Percentiles rank a stretch among this genome's conserved stretches.
phyloP scores from a whole-genome alignment of 2,113 vertebrate species.

The Dascyllus trimaculatus region DNA sequence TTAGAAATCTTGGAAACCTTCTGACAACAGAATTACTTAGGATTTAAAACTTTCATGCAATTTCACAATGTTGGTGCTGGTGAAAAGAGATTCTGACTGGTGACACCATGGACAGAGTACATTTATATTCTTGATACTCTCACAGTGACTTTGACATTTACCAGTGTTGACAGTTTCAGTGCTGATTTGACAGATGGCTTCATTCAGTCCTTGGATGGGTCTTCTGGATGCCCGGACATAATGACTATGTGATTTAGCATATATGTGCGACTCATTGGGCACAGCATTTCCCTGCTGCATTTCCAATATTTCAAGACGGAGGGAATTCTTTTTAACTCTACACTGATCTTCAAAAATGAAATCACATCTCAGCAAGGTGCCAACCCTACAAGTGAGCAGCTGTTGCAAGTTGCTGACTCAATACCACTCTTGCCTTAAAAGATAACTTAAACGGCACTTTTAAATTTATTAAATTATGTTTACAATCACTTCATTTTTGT shows the following conservation, averaged over 20 bases:
- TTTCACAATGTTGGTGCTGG: background rate
- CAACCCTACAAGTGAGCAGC: no score
- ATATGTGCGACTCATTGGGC: background rate
- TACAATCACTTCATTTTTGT: no score
- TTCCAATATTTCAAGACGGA: background rate
- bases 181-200: slow-evolving; percentile 12
- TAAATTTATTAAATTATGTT: no score
- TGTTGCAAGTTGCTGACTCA: background rate
- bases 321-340: background rate
- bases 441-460: background rate
- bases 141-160: slow-evolving; percentile 8
- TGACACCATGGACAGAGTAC: background rate
- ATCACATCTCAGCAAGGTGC: background rate
- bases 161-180: slow-evolving; percentile 20
- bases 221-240: background rate
- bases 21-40: background rate
- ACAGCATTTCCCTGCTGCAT: background rate
- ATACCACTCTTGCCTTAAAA: background rate
- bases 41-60: no score
- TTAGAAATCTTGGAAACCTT: background rate
- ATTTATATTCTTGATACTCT: slow-evolving; percentile 2
- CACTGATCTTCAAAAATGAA: background rate
- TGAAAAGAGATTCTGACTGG: background rate
- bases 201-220: slow-evolving; percentile 12
- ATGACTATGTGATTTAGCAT: slow-evolving; percentile 18